Base-by-base conservation (phyloP, 1,140 invertebrate genomes). In the Eupristina koningsbergeri region DNA sequence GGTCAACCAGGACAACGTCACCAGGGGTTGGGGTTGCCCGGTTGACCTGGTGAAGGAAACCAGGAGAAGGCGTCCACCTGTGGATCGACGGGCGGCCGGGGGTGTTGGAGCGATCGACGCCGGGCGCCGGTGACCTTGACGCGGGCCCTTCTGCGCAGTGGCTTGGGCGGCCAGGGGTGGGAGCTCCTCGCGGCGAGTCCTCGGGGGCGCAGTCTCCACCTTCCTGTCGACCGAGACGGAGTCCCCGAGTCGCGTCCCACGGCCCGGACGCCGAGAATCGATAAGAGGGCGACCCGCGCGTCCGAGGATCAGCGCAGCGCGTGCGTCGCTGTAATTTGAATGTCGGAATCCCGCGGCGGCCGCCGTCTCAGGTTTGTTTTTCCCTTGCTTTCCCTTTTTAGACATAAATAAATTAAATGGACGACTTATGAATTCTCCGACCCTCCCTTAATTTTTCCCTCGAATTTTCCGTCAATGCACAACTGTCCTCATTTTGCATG, bases 171-270 rank as follows among this genome's bases (percentile, higher is more conserved):
- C n/a, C n/a, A n/a, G n/a, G 29, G 63, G 63, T 58, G 53, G 53
- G 61, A 11, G 9, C n/a, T 15, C 29, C 31, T 36, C 13, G n/a
- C 9, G 36, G 22, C 36, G 36, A 17, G 67, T n/a, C 9, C 7
- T 17, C 36, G 22, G 36, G 3, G 19, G 36, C 19, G 6, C 67
- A 71, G 67, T 71, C 67, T 41, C 26, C 67, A 71, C 67, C 36
- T 71, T 71, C 67, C 36, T 41, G 22, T 19, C 67, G 67, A 9
- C 36, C 67, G 67, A 71, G 67, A 71, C 67, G 67, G 2, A 71
- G 67, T n/a, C 29, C 61, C 34, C 58, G 26, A 26, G 58, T 61
- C 61, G 61, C 61, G 53, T 2, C 22, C 53, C 22, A 31, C 61
- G 61, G 61, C 0, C 29, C 61, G 15, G 29, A 17, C 7, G 29